Evolutionary conservation across 2,888 invertebrate genomes (phyloP), one percentile per base, ranked within the genome.

Genomic region (Mesoligia furuncula): DNA sequence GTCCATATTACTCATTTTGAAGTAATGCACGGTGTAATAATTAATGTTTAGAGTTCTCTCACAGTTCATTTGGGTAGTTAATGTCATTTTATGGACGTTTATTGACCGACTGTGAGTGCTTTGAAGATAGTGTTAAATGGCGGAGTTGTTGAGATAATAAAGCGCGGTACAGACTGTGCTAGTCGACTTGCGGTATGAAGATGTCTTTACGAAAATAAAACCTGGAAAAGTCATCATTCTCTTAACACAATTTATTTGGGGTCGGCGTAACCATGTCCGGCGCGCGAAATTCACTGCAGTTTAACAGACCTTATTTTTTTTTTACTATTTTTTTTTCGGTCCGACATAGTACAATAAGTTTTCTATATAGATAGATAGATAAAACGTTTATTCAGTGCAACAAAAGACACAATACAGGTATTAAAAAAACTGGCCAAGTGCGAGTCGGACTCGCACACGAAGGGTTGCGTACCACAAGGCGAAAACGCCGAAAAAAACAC

Each of bases 71-170:
- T 75, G 65, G 11, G 69, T 69, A 71, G 73, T 87, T 70, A 83
- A 81, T 68, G 83, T 78, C 88, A 84, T 72, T 75, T 73, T 73
- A 78, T 68, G 39, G 77, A 84, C 81, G 69, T 84, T 87, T 85
- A 87, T 81, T 68, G 51, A 65, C 70, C 45, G 42, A 36, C 39
- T 69, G 61, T 73, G 36, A 31, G 64, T 27, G 72, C 31, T 76
- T 69, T 84, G 48, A 73, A 75, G 27, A 65, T 36, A 36, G 61
- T 75, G 76, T 64, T 51, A 70, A 70, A 72, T 57, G 65, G 36
- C 24, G 2, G 15, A 57, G 17, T 45, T 15, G 9, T 62, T 61
- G 27, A 42, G 15, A n/a, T 48, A 20, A 27, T 54, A 54, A 62
- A 17, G 39, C 36, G 3, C 3, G 0, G 59, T 68, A 17, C 31